Evolutionary conservation across 2,797 vertebrate species (phyloP).

Genomic region (Onychomys arenicola): DNA sequence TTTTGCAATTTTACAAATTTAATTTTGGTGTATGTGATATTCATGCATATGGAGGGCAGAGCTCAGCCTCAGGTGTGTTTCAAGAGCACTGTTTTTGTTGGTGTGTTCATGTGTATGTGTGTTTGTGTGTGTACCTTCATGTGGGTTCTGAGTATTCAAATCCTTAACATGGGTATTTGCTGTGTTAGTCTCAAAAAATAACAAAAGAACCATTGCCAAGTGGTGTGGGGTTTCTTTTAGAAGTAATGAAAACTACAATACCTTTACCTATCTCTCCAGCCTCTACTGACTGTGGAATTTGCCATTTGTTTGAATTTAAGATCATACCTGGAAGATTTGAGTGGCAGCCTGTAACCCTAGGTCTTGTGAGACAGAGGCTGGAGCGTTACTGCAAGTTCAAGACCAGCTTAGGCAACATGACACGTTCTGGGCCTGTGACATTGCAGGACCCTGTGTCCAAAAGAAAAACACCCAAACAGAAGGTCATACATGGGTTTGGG

Average conservation of each 20-base stretch:
- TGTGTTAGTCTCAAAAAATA: no score
- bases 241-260: no score
- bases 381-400: neutral
- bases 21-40: neutral
- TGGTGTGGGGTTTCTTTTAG: no score
- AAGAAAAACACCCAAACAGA: neutral
- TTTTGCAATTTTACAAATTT: conserved; percentile 29
- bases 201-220: no score
- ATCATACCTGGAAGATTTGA: neutral
- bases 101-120: neutral
- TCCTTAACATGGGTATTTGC: neutral
- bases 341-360: neutral
- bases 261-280: neutral
- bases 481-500: neutral
- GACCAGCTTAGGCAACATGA: neutral
- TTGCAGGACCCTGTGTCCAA: neutral
- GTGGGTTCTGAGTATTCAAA: neutral
- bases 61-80: neutral
- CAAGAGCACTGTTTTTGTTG: neutral
- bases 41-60: neutral
- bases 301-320: neutral
- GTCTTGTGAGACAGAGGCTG: neutral
- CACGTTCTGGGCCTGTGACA: neutral
- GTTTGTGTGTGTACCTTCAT: neutral
- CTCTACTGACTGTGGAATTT: neutral